Conservation (phyloP, 2,113 vertebrate genomes). For the Neotoma lepida region DNA sequence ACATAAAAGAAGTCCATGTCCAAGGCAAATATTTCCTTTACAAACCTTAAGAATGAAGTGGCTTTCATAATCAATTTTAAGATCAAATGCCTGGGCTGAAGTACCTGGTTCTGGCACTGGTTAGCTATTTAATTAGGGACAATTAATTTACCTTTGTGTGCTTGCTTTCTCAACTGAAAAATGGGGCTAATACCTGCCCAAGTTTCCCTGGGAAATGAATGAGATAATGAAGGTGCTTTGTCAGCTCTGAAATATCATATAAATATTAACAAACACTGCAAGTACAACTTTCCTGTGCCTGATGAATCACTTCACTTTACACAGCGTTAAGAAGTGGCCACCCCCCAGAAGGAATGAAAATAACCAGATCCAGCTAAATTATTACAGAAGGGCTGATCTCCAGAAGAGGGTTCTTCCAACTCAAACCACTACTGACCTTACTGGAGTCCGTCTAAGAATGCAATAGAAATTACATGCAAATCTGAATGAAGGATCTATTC, state of each 20-base stretch:
- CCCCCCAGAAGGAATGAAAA: slow-evolving; percentile 48
- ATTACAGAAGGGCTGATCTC: slow-evolving; percentile 20
- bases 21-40: slow-evolving; percentile 64
- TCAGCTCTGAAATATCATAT: slow-evolving; percentile 22
- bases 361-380: slow-evolving; percentile 40
- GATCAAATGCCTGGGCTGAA: slow-evolving; percentile 45
- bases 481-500: slow-evolving; percentile 22
- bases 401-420: background rate
- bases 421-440: background rate
- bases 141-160: slow-evolving; percentile 64
- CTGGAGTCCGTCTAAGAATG: background rate
- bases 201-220: slow-evolving; percentile 54
- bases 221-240: slow-evolving; percentile 51
- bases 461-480: background rate
- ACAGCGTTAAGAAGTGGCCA: slow-evolving; percentile 19
- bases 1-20: slow-evolving; percentile 55
- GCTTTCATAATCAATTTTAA: slow-evolving; percentile 73
- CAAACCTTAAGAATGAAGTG: slow-evolving; percentile 69
- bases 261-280: slow-evolving; percentile 63
- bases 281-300: slow-evolving; percentile 33
- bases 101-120: slow-evolving; percentile 57
- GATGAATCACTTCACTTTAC: slow-evolving; percentile 36
- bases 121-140: slow-evolving; percentile 37
- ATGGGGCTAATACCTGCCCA: background rate
- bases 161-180: slow-evolving; percentile 59